Conservation (phyloP, 2,888 invertebrate genomes). For the Drosophila merina region DNA sequence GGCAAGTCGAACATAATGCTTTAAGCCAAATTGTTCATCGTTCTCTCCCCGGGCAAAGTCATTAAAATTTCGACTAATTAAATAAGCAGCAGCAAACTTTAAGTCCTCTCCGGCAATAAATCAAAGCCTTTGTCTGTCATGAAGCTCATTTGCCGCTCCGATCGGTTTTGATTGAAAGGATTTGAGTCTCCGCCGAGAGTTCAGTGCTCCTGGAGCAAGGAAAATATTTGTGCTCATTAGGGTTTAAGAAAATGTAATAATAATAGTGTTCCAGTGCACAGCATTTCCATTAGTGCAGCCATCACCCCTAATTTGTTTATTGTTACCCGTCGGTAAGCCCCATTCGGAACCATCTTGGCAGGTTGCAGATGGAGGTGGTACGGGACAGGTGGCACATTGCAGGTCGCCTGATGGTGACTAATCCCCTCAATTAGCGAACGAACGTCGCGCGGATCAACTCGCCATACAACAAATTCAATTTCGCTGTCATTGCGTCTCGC, state of each 20-base stretch:
- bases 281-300: conserved; percentile 24
- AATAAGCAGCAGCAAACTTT: conserved; percentile 31
- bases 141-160: conserved; percentile 25
- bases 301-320: conserved; percentile 38
- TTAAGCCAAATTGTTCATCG: conserved; percentile 34
- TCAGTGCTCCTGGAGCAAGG: neutral
- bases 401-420: conserved; percentile 37
- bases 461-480: conserved; percentile 67
- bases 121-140: conserved; percentile 19
- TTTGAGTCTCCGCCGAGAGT: conserved; percentile 14
- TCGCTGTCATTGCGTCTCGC: conserved; percentile 51
- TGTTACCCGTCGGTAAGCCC: conserved; percentile 13
- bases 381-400: neutral
- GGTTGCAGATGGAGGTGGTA: neutral
- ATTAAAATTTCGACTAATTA: conserved; percentile 37
- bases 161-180: conserved; percentile 11
- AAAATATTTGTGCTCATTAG: conserved; percentile 26
- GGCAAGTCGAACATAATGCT: conserved; percentile 9
- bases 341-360: conserved; percentile 9
- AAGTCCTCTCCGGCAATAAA: conserved; percentile 35
- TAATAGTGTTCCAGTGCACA: conserved; percentile 11
- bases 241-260: conserved; percentile 18
- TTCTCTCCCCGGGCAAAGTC: conserved; percentile 22
- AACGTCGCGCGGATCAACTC: conserved; percentile 56
- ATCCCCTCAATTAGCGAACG: conserved; percentile 66